Percentiles rank a stretch among this genome's conserved stretches.
Evolutionary conservation across 2,888 invertebrate genomes (phyloP).

Genomic region (Vesta saturnalis): DNA sequence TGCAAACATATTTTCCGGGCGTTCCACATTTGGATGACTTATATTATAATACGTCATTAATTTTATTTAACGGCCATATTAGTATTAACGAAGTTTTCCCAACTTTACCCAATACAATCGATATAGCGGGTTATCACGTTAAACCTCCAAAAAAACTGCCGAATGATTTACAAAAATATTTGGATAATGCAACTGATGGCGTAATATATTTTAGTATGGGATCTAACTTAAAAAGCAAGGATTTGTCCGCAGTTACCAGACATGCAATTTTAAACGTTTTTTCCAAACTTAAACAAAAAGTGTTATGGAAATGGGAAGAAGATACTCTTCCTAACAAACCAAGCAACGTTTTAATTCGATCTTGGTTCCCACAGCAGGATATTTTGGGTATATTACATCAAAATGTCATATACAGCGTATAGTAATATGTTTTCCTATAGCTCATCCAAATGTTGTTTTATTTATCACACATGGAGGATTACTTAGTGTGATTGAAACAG

Average conservation of each 20-base stretch:
- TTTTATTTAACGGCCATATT: slow-evolving; percentile 60
- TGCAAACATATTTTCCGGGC: slow-evolving; percentile 42
- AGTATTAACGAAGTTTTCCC: slow-evolving; percentile 65
- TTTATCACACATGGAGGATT: slow-evolving; percentile 65
- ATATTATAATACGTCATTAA: slow-evolving; percentile 50
- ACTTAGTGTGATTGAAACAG: slow-evolving; percentile 63
- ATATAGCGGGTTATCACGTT: slow-evolving; percentile 68
- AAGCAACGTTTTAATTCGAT: slow-evolving; percentile 13
- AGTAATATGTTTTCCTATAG: neutral
- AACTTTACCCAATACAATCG: slow-evolving; percentile 66
- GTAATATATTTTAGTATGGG: slow-evolving; percentile 70
- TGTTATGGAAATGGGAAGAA: slow-evolving; percentile 58
- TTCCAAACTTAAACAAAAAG: slow-evolving; percentile 52
- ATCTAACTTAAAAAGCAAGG: slow-evolving; percentile 55
- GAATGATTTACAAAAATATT: slow-evolving; percentile 62
- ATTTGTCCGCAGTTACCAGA: slow-evolving; percentile 30
- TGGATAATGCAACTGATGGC: slow-evolving; percentile 65
- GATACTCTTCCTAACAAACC: slow-evolving; percentile 7
- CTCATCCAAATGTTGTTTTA: slow-evolving; percentile 62
- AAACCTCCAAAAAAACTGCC: slow-evolving; percentile 48
- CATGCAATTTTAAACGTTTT: slow-evolving; percentile 40
- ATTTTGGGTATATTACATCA: slow-evolving; percentile 7
- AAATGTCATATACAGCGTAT: neutral
- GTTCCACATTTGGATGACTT: slow-evolving; percentile 41
- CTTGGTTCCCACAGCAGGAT: slow-evolving; percentile 29